Evolutionary conservation across 2,797 vertebrate species (phyloP), one percentile per base, ranked within the genome.

Genomic region (Heteromormyrus szaboi): DNA sequence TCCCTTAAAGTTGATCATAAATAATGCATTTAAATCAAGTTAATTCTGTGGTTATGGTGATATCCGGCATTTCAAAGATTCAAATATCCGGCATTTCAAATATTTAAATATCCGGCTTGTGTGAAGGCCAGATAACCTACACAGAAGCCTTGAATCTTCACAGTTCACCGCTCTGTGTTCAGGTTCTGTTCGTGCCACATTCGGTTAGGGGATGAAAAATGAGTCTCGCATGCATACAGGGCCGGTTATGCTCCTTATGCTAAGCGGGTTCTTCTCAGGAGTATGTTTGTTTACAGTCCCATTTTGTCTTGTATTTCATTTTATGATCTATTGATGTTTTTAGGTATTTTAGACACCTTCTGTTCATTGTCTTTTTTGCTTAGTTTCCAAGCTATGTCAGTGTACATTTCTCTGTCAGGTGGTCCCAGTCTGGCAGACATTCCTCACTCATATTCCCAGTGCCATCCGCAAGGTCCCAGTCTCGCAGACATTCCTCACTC

Each of bases 251-350:
- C 33, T 76, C 48, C 6, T 25, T 56, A 17, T 19, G 29, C 5
- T 41, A 86, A 56, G 54, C 5, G 6, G 22, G 3, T 56, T 25
- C 37, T 41, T 86, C 85, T 86, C 51, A 86, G 85, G 85, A 54
- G 12, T 56, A 54, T 4, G 85, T 22, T 54, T 86, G 19, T 86
- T 54, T 86, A 19, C 51, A 33, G 33, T 19, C 29, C 85, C 51
- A 56, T 7, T 86, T 37, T 86, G 8, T 37, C 22, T 46, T 48
- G 9, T 84, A 22, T 46, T 50, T 50, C n/a, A 50, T 84, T 84
- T 84, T 50, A 84, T 84, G 72, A 79, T 44, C 37, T 79, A 8
- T n/a, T 46, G 79, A 22, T 84, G 79, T 84, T 50, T 84, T 84
- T 83, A 84, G 17, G 17, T 50, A n/a, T 46, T 46, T 83, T 65